Evolutionary conservation across 1,140 invertebrate genomes (phyloP).

Genomic region (Aphis gossypii): DNA sequence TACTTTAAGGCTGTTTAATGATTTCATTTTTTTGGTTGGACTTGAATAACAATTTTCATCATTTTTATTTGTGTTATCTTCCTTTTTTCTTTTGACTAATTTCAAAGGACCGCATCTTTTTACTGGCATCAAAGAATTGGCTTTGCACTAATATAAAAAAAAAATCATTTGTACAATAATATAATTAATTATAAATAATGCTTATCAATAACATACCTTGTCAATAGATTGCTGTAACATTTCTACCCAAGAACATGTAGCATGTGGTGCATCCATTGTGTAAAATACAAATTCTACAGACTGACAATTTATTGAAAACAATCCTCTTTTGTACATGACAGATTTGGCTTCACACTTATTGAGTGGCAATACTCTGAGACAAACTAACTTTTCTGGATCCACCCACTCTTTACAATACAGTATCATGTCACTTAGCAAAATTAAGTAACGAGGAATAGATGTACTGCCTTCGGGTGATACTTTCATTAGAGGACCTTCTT

Average conservation of each 20-base stretch:
- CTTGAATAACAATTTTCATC: conserved; percentile 55
- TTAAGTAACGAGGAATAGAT: conserved; percentile 65
- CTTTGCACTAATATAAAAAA: conserved; percentile 45
- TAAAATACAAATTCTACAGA: conserved; percentile 69
- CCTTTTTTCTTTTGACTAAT: conserved; percentile 54
- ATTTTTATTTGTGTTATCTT: neutral
- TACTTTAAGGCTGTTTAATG: neutral
- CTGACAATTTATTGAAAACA: conserved; percentile 70
- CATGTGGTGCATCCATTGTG: conserved; percentile 66
- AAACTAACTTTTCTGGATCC: conserved; percentile 64
- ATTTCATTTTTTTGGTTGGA: conserved; percentile 57
- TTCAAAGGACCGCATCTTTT: conserved; percentile 53
- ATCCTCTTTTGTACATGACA: conserved; percentile 66
- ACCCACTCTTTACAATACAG: conserved; percentile 69
- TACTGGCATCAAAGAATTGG: conserved; percentile 54
- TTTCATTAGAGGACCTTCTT: conserved; percentile 75
- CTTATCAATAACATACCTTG: conserved; percentile 62
- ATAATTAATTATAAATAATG: neutral
- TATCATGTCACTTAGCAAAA: conserved; percentile 69
- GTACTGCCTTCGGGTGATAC: conserved; percentile 64
- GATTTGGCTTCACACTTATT: conserved; percentile 70
- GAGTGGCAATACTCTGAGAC: conserved; percentile 70
- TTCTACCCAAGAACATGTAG: conserved; percentile 69
- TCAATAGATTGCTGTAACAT: conserved; percentile 68
- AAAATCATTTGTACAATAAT: neutral